phyloP scores from a whole-genome alignment of 92 coral and sea anemone species.

The Epizoanthus ramosus region DNA sequence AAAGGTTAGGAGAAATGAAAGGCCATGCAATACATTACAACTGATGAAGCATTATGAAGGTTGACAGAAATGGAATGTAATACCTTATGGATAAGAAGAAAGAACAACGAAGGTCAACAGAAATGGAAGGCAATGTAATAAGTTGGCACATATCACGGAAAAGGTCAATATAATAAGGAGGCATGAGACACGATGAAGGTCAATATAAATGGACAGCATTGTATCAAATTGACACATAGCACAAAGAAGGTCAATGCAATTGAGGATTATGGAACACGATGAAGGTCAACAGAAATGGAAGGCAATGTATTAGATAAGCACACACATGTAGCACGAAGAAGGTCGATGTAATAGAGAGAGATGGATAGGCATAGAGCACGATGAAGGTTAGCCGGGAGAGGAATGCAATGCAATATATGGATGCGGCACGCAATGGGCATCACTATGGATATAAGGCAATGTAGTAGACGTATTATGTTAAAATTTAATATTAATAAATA shows the following conservation, averaged over 20 bases:
- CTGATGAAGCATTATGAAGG: no score
- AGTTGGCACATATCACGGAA: background rate
- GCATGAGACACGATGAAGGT: background rate
- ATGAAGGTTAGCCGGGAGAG: slow-evolving; percentile 60
- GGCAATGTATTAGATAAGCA: background rate
- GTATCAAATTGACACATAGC: background rate
- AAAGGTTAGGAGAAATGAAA: no score
- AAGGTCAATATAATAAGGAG: background rate
- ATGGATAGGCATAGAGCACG: slow-evolving; percentile 45
- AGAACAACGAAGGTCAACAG: slow-evolving; percentile 67
- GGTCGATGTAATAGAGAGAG: no score
- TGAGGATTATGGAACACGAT: background rate
- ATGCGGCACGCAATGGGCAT: no score
- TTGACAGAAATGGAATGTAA: no score
- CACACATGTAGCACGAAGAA: background rate
- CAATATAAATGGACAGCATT: background rate
- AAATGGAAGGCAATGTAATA: background rate
- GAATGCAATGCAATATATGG: background rate
- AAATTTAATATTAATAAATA: no score
- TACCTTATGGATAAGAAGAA: slow-evolving; percentile 19
- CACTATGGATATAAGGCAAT: no score
- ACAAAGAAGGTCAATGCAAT: no score
- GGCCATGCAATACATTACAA: no score
- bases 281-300: background rate
- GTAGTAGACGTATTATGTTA: no score